These are phyloP conservation scores for Hypselothyrea guttata DNA, from an alignment of 2,888 invertebrate genomes.

Conservation along the genomic window DNA sequence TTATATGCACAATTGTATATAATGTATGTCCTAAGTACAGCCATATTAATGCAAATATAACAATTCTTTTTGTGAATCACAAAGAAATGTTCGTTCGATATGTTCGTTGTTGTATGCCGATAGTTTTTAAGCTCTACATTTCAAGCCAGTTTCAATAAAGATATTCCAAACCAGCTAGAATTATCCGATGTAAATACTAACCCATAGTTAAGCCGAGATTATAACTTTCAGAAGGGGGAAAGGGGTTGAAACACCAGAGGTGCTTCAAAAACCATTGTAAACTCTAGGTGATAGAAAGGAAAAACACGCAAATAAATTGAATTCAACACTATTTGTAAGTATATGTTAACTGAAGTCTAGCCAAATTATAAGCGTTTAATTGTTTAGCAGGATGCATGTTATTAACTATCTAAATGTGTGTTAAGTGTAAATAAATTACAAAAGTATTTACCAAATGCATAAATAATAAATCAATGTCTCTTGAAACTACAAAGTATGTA, in stretches of 20 bases:
- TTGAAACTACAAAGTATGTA: conserved; percentile 6
- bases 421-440: conserved; percentile 44
- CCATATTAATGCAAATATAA: too few species aligned
- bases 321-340: conserved; percentile 12
- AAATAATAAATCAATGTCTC: conserved; percentile 28
- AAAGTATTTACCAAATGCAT: conserved; percentile 12
- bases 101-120: conserved; percentile 4
- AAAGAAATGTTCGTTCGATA: background rate
- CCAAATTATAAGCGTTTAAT: conserved; percentile 60
- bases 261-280: conserved; percentile 1
- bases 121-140: too few species aligned
- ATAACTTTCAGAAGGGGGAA: too few species aligned
- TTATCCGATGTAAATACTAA: too few species aligned
- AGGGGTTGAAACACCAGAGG: too few species aligned
- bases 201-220: too few species aligned
- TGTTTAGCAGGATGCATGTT: conserved; percentile 50
- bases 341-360: conserved; percentile 42
- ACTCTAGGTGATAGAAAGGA: conserved; percentile 37
- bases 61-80: conserved; percentile 21
- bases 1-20: conserved; percentile 40
- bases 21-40: too few species aligned
- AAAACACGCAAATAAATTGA: conserved; percentile 38
- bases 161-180: background rate
- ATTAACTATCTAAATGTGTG: conserved; percentile 49
- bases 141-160: too few species aligned